Percentiles rank a stretch among this genome's conserved stretches.
These are phyloP conservation scores for Falco columbarius DNA, from an alignment of 2,797 vertebrate species.

Conservation along the genomic window DNA sequence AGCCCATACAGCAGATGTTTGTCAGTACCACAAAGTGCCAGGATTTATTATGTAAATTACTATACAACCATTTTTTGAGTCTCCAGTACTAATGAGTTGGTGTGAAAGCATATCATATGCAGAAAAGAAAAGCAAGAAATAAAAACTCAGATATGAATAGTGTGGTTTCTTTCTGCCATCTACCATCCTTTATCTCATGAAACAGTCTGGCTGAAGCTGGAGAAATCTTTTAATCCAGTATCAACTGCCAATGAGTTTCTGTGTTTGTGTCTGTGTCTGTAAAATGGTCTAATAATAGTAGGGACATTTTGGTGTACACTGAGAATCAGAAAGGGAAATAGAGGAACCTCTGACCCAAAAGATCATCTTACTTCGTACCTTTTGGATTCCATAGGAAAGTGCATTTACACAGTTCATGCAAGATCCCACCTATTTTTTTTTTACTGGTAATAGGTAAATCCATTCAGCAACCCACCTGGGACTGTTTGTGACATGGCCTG, in stretches of 20 bases:
- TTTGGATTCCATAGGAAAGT: neutral
- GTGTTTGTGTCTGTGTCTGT: neutral
- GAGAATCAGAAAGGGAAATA: neutral
- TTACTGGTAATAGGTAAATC: neutral
- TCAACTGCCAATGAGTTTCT: neutral
- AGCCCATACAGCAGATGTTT: neutral
- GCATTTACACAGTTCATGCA: neutral
- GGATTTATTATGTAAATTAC: conserved; percentile 1
- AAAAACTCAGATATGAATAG: too few species aligned
- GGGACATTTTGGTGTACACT: neutral
- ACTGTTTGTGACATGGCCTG: neutral
- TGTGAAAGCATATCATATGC: neutral
- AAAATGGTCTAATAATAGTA: neutral
- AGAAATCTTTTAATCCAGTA: neutral
- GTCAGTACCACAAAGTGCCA: neutral
- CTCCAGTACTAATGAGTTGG: neutral
- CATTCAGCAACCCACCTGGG: neutral
- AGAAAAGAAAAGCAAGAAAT: neutral
- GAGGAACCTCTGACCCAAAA: neutral
- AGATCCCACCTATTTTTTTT: neutral
- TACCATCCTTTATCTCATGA: too few species aligned
- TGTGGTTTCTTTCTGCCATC: neutral
- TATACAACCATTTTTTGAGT: neutral
- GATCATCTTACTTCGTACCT: neutral
- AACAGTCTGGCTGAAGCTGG: too few species aligned